Conservation (phyloP, 2,888 invertebrate genomes). For the Amblyjoppa fuscipennis region DNA sequence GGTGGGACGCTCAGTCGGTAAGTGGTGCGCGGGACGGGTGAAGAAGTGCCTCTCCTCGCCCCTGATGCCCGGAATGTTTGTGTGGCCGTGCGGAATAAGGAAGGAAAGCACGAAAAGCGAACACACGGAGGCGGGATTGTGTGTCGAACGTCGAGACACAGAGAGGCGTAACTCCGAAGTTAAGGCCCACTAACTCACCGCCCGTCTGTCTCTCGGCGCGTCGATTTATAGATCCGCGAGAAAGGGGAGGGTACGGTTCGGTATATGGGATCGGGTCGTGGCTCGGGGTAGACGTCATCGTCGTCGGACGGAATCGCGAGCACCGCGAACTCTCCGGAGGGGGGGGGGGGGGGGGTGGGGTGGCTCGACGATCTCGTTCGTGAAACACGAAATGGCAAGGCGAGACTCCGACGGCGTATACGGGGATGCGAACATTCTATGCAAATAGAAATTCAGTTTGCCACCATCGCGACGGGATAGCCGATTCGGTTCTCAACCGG, state of each 20-base stretch:
- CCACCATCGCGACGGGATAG: conserved; percentile 67
- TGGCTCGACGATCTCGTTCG: conserved; percentile 27
- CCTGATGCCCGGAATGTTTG: conserved; percentile 30
- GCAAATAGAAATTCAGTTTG: conserved; percentile 77
- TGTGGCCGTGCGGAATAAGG: conserved; percentile 62
- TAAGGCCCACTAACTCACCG: neutral
- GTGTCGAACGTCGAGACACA: neutral
- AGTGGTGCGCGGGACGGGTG: neutral
- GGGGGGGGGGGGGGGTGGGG: neutral
- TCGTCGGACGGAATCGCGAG: conserved; percentile 36
- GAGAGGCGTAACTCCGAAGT: neutral
- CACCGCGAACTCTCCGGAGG: neutral
- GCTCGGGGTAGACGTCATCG: conserved; percentile 21
- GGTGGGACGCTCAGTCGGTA: conserved; percentile 27
- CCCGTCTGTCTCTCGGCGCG: neutral
- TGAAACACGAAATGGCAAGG: conserved; percentile 49
- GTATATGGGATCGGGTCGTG: conserved; percentile 15
- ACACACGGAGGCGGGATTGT: conserved; percentile 42
- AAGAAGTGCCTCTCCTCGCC: conserved; percentile 38
- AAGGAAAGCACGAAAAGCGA: conserved; percentile 55
- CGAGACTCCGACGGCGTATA: conserved; percentile 16
- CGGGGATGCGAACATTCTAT: conserved; percentile 71
- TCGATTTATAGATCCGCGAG: conserved; percentile 9
- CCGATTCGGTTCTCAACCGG: conserved; percentile 70
- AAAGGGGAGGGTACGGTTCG: conserved; percentile 2